Evolutionary conservation across 1,140 invertebrate genomes (phyloP).

Genomic region (Acyrthosiphon pisum): DNA sequence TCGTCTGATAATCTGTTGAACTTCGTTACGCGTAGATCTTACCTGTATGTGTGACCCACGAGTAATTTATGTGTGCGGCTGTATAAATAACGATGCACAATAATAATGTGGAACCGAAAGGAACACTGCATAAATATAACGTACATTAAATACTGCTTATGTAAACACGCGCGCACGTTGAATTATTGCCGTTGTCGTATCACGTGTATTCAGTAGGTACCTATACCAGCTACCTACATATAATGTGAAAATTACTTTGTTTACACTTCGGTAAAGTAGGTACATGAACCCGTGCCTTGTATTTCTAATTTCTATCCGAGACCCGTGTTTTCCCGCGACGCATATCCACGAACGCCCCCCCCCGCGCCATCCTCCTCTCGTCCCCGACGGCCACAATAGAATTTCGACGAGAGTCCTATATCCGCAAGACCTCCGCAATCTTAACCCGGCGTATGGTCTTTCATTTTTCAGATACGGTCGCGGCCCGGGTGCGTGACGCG

Average conservation of each 20-base stretch:
- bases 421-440: neutral
- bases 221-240: no score
- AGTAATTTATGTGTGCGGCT: neutral
- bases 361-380: no score
- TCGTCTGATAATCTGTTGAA: neutral
- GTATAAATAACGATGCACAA: neutral
- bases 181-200: neutral
- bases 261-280: neutral
- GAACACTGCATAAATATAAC: neutral
- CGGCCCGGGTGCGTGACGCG: no score
- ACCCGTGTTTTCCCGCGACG: neutral
- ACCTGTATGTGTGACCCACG: neutral
- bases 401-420: neutral
- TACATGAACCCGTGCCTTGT: neutral
- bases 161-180: neutral
- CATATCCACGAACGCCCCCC: neutral
- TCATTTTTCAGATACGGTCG: no score
- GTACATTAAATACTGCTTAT: neutral
- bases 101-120: neutral
- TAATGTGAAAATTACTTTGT: constrained; percentile 18
- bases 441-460: neutral
- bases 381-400: neutral
- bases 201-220: neutral
- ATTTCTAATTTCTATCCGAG: neutral
- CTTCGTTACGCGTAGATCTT: neutral